These are phyloP conservation scores for Apotomis turbidana DNA, from an alignment of 2,888 invertebrate species.

Conservation along the genomic window DNA sequence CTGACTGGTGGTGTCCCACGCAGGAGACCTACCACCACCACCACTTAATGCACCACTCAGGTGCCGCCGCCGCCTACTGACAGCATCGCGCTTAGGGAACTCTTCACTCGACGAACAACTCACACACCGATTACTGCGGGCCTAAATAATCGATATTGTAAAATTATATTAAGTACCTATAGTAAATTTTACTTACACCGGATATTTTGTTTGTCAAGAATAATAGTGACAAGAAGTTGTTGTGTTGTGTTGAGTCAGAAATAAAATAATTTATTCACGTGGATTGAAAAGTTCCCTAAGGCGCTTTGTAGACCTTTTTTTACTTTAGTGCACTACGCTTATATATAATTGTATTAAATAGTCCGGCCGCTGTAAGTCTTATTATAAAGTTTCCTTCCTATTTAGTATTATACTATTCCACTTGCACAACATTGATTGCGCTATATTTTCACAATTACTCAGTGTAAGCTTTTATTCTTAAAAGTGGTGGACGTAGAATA, in stretches of 20 bases:
- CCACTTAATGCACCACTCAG: constrained; percentile 86
- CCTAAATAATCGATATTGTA: background rate
- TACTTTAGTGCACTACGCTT: constrained; percentile 73
- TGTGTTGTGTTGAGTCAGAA: constrained; percentile 36
- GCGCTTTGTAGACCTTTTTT: constrained; percentile 62
- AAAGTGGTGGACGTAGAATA: background rate
- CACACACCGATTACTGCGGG: constrained; percentile 30
- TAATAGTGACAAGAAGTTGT: constrained; percentile 17
- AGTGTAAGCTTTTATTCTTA: background rate
- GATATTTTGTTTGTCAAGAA: constrained; percentile 11
- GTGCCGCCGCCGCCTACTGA: constrained; percentile 91
- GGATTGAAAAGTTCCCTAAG: constrained; percentile 81
- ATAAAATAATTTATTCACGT: constrained; percentile 52
- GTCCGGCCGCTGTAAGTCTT: constrained; percentile 24
- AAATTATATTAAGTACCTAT: constrained; percentile 2
- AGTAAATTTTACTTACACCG: constrained; percentile 3
- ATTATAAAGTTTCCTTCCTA: background rate
- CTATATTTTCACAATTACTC: background rate
- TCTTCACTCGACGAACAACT: constrained; percentile 73
- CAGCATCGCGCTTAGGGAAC: constrained; percentile 83
- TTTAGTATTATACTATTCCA: background rate
- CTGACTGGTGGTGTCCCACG: constrained; percentile 80
- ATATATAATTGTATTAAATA: constrained; percentile 50
- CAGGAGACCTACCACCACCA: constrained; percentile 83
- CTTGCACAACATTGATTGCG: constrained; percentile 5